Conservation (phyloP, 2,113 vertebrate species). For the Syngnathus scovelli region DNA sequence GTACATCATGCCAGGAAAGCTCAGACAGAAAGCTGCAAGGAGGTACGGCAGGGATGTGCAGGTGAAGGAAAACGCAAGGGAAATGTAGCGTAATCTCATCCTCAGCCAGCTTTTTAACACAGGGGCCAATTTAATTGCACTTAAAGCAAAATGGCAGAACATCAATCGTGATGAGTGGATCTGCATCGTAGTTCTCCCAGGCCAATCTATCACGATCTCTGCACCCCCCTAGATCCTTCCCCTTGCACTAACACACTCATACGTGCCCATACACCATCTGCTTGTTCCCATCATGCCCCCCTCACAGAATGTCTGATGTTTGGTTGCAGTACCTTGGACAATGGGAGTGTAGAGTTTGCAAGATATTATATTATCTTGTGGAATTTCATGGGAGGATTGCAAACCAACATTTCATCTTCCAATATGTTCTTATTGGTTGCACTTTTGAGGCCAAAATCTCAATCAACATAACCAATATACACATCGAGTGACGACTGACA, state of each 20-base stretch:
- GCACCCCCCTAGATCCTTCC: conserved; percentile 5
- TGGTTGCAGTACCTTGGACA: background rate
- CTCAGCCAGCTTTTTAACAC: conserved; percentile 66
- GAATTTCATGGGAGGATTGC: background rate
- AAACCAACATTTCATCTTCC: background rate
- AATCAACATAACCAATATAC: background rate
- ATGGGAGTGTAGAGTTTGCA: background rate
- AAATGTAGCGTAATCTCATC: conserved; percentile 67
- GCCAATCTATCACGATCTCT: conserved; percentile 77
- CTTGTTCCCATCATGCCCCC: conserved; percentile 30
- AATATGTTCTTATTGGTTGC: background rate
- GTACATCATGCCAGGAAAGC: conserved; percentile 47
- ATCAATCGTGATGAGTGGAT: conserved; percentile 84
- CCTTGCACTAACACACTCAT: conserved; percentile 52
- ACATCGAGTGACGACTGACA: background rate
- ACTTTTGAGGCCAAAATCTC: background rate
- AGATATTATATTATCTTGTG: background rate
- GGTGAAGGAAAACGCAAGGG: conserved; percentile 52
- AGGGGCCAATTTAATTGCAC: conserved; percentile 79
- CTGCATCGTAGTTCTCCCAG: conserved; percentile 73
- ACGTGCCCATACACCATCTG: conserved; percentile 54
- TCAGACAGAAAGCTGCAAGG: conserved; percentile 37
- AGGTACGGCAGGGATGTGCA: conserved; percentile 49
- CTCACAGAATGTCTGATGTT: conserved; percentile 18
- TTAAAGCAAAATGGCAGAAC: conserved; percentile 80